These are phyloP conservation scores for Caenorhabditis parvicauda DNA, from an alignment of 2,888 invertebrate genomes.

Conservation along the genomic window DNA sequence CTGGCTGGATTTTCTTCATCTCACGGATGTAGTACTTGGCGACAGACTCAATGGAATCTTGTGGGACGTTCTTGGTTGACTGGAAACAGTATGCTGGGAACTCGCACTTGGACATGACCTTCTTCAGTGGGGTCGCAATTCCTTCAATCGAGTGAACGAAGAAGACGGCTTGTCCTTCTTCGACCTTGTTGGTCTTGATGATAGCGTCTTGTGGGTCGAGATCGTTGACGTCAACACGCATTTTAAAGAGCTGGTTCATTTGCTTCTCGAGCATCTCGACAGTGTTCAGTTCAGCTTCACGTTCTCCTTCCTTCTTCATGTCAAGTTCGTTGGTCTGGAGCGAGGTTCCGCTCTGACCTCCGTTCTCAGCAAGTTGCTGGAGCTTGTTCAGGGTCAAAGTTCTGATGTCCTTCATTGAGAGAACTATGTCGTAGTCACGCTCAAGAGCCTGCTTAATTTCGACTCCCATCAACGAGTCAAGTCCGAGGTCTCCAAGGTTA, in stretches of 20 bases:
- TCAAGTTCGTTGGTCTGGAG: slow-evolving; percentile 55
- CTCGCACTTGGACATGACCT: slow-evolving; percentile 72
- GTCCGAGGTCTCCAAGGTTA: slow-evolving; percentile 87
- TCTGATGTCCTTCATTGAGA: slow-evolving; percentile 74
- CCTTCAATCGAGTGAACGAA: slow-evolving; percentile 86
- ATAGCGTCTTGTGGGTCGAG: slow-evolving; percentile 62
- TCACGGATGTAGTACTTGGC: slow-evolving; percentile 66
- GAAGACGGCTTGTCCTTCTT: slow-evolving; percentile 63
- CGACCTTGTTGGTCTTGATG: slow-evolving; percentile 56
- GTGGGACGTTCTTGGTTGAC: slow-evolving; percentile 57
- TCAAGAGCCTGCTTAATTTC: slow-evolving; percentile 79
- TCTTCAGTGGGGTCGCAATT: slow-evolving; percentile 59
- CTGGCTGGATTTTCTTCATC: slow-evolving; percentile 76
- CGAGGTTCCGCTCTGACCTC: slow-evolving; percentile 48
- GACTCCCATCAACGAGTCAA: slow-evolving; percentile 97
- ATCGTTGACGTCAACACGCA: slow-evolving; percentile 67
- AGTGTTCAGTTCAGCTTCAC: slow-evolving; percentile 56
- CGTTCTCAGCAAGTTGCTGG: slow-evolving; percentile 66
- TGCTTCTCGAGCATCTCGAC: slow-evolving; percentile 60
- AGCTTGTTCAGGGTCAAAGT: slow-evolving; percentile 77
- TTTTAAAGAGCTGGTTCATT: slow-evolving; percentile 63
- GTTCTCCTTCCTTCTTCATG: slow-evolving; percentile 58
- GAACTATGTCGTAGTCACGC: slow-evolving; percentile 77
- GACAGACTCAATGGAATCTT: slow-evolving; percentile 59
- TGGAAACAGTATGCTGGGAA: slow-evolving; percentile 63